Evolutionary conservation across 1,140 invertebrate species (phyloP), one percentile per base, ranked within the genome.

Genomic region (Drosophila bifasciata): DNA sequence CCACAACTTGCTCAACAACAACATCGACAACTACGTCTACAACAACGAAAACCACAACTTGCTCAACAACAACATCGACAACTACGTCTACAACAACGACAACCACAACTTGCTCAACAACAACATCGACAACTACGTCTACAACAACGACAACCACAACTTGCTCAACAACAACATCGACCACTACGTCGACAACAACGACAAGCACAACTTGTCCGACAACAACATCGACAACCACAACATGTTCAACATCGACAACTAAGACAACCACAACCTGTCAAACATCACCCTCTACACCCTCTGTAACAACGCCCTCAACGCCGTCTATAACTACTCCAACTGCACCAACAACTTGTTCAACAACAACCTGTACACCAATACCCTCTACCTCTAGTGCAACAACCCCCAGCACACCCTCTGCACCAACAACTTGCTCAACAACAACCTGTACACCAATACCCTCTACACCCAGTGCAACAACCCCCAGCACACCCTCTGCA

Each of bases 211-310:
- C 28, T 0, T 32, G 2, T 0, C 3, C 28, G 2, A 32, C 32
- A 11, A 32, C 32, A 11, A 32, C 32, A 0, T 68, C 81, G 36
- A 60, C 32, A n/a, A 71, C 66, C 16, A 76, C 76, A 16, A 32
- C 58, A 4, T 76, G 68, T 15, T 21, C 60, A 0, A 32, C 32
- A 11, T n/a, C n/a, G n/a, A 32, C 32, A 1, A 11, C 1, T 2
- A 9, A 8, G 1, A 9, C 25, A 2, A 28, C 25, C 1, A 28
- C 25, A 8, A 28, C 3, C n/a, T 68, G 63, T 50, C 28, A 17
- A 2, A 11, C 53, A 1, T 11, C 11, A 8, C n/a, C n/a, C n/a
- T n/a, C n/a, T n/a, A n/a, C n/a, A n/a, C n/a, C n/a, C n/a, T n/a
- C n/a, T n/a, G n/a, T n/a, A n/a, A n/a, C n/a, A n/a, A n/a, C n/a